Base-by-base conservation (phyloP, 2,888 invertebrate species). In the Encarsia formosa region DNA sequence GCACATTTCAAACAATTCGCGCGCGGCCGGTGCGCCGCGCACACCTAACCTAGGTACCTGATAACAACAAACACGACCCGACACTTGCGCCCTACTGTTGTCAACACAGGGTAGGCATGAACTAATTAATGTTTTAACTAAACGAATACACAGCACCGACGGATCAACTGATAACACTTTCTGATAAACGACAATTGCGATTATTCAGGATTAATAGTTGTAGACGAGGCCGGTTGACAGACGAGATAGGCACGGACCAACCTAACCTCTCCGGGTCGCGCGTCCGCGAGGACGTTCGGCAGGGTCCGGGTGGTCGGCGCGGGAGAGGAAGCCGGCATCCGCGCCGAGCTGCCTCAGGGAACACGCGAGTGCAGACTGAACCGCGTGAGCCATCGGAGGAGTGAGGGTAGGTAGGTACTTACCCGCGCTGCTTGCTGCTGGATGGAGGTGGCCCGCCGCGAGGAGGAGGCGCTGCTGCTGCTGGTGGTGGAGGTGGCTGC, bases 321-420 rank as follows among this genome's bases (percentile, higher is more conserved):
- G 66, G 65, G 64, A 64, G 66, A 68, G 69, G 65, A 66, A 66
- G 66, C 68, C 63, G 66, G 59, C 68, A 65, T 62, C 63, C 68
- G 67, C 66, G 63, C 56, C 63, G 62, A 69, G 65, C 66, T 68
- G 65, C 67, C 72, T 71, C 73, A n/a, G 71, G 70, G 70, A 69
- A 67, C 72, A 73, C 70, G 71, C 72, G 71, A 70, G 69, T 72
- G 71, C 73, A 70, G 70, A 71, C 72, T 73, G 72, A 73, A 68
- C 67, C 65, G 65, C 63, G 65, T 63, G 59, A 63, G n/a, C n/a
- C n/a, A n/a, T n/a, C n/a, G n/a, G 62, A 62, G 61, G 67, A 64
- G 63, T 61, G 70, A 69, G 68, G 68, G 66, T n/a, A n/a, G n/a
- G n/a, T n/a, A n/a, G n/a, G n/a, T 71, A 73, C 73, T 73, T 73